Percentiles rank a stretch among this genome's conserved stretches.
Evolutionary conservation across 1,140 invertebrate species (phyloP).

Genomic region (Varroa destructor): DNA sequence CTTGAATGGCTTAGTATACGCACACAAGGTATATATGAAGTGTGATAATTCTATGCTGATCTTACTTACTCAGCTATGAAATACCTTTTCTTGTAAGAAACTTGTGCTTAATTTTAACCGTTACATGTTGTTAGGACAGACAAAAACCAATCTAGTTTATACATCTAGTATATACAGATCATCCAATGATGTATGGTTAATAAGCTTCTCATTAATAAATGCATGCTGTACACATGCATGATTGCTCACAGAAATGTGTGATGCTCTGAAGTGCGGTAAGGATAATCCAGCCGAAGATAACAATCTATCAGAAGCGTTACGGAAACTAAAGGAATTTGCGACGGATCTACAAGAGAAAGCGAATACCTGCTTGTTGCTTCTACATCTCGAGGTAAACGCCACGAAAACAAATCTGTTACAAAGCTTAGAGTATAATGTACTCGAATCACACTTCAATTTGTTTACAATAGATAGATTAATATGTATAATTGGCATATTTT

Average conservation of each 20-base stretch:
- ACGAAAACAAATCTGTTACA: neutral
- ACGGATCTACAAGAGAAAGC: slow-evolving; percentile 71
- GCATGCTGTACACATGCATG: no score
- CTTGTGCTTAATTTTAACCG: no score
- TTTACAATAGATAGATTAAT: no score
- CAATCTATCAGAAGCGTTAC: neutral
- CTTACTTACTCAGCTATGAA: neutral
- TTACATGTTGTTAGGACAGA: no score
- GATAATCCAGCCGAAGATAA: neutral
- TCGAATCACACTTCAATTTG: no score
- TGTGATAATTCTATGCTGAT: neutral
- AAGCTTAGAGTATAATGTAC: no score
- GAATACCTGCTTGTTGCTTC: slow-evolving; percentile 71
- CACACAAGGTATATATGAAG: neutral
- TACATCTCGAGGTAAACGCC: slow-evolving; percentile 66
- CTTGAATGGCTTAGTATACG: slow-evolving; percentile 60
- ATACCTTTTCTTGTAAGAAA: no score
- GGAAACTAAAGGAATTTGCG: slow-evolving; percentile 48
- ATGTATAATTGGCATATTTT: no score
- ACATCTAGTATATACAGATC: no score
- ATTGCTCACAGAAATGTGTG: slow-evolving; percentile 6
- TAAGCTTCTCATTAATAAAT: no score
- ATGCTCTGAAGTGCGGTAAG: slow-evolving; percentile 3
- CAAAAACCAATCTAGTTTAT: no score
- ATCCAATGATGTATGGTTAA: no score